phyloP scores from a whole-genome alignment of 2,113 vertebrate species.

The Ochotona princeps region DNA sequence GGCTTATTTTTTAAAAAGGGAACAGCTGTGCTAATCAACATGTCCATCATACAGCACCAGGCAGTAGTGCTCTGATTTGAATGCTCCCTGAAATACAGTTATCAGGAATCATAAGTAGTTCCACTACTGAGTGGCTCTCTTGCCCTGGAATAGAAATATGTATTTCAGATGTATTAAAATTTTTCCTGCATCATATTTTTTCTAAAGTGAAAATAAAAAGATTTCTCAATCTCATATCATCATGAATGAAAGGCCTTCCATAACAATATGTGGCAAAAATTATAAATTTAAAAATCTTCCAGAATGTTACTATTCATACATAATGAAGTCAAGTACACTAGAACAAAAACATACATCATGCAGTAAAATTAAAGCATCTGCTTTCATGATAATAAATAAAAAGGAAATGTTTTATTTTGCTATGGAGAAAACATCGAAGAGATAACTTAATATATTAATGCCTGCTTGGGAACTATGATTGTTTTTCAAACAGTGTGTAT shows the following conservation, averaged over 20 bases:
- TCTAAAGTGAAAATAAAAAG: slow-evolving; percentile 1
- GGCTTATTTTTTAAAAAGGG: slow-evolving; percentile 55
- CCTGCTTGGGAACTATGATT: background rate
- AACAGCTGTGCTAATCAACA: slow-evolving; percentile 43
- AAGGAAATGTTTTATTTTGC: background rate
- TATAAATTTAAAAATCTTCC: background rate
- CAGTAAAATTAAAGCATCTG: background rate
- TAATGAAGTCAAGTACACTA: background rate
- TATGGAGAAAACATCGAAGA: background rate
- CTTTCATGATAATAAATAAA: background rate
- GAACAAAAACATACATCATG: background rate
- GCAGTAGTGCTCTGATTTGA: background rate
- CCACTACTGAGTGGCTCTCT: background rate
- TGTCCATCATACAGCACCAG: background rate
- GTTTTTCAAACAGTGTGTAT: background rate
- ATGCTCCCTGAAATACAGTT: background rate
- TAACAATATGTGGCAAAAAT: slow-evolving; percentile 15
- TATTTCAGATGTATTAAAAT: slow-evolving; percentile 20
- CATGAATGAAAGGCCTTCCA: background rate
- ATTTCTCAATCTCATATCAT: background rate
- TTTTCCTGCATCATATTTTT: background rate
- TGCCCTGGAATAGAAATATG: background rate
- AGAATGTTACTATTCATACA: background rate
- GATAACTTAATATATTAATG: background rate
- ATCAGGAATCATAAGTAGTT: background rate